Evolutionary conservation across 2,888 invertebrate genomes (phyloP).

Genomic region (Mesorhabditis spiculigera): DNA sequence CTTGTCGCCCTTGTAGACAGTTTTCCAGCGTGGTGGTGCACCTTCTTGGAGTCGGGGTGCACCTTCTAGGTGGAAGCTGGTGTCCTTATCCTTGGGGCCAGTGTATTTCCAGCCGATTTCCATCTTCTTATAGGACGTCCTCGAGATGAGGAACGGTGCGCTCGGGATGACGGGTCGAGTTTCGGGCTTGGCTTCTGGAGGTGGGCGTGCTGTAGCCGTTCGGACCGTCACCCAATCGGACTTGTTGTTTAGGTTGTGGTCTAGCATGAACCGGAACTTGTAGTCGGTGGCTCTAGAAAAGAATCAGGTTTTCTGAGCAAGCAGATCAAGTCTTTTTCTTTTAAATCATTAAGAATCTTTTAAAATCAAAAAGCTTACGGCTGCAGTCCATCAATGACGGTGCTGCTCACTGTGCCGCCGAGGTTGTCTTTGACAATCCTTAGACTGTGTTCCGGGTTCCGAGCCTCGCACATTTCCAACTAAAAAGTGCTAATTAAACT

Average conservation of each 20-base stretch:
- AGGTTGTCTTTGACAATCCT: slow-evolving; percentile 13
- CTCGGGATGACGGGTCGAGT: slow-evolving; percentile 11
- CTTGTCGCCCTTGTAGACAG: slow-evolving; percentile 29
- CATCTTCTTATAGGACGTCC: slow-evolving; percentile 12
- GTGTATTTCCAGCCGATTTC: slow-evolving; percentile 23
- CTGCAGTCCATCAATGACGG: slow-evolving; percentile 14
- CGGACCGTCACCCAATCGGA: slow-evolving; percentile 17
- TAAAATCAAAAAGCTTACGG: slow-evolving; percentile 10
- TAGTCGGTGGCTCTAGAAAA: slow-evolving; percentile 28
- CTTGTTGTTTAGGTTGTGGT: slow-evolving; percentile 10
- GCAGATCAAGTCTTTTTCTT: neutral
- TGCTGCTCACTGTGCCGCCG: neutral
- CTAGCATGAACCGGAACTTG: slow-evolving; percentile 37
- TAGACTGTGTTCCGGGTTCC: neutral
- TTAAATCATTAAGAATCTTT: neutral
- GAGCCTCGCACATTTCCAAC: slow-evolving; percentile 11
- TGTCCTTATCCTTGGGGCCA: slow-evolving; percentile 13
- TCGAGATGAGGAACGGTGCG: slow-evolving; percentile 13
- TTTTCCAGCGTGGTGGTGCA: slow-evolving; percentile 15
- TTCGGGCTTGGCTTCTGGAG: neutral
- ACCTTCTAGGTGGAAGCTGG: slow-evolving; percentile 22
- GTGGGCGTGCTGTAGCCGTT: slow-evolving; percentile 10
- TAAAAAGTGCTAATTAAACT: no score
- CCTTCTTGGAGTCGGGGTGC: slow-evolving; percentile 9
- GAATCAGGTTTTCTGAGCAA: slow-evolving; percentile 4